Percentiles rank a stretch among this genome's conserved stretches.
These are phyloP conservation scores for Bradynema listronoti DNA, from an alignment of 1,140 invertebrate genomes.

Conservation along the genomic window DNA sequence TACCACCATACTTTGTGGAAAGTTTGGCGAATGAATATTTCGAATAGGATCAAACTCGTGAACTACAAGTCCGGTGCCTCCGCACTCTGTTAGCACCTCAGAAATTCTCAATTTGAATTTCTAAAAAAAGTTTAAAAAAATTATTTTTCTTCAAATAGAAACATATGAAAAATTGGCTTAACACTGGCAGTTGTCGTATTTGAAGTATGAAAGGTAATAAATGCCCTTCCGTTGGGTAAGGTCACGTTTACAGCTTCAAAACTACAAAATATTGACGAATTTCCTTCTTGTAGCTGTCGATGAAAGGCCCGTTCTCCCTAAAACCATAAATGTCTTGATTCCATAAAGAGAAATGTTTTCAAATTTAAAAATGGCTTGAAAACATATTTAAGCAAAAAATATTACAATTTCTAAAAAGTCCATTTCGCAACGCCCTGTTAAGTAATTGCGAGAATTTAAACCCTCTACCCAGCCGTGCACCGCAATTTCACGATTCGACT, in stretches of 20 bases:
- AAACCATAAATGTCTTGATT: too few relatives aligned
- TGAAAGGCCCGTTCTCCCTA: too few relatives aligned
- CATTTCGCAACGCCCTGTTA: slow-evolving; percentile 41
- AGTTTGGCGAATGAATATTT: slow-evolving; percentile 37
- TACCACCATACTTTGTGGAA: slow-evolving; percentile 30
- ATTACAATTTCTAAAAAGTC: slow-evolving; percentile 37
- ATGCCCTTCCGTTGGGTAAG: slow-evolving; percentile 33
- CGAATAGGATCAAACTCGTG: slow-evolving; percentile 36
- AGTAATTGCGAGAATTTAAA: too few relatives aligned
- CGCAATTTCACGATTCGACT: slow-evolving; percentile 43
- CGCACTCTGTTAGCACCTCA: slow-evolving; percentile 45
- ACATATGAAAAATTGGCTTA: not conserved
- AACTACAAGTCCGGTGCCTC: slow-evolving; percentile 24
- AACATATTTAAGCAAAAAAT: too few relatives aligned
- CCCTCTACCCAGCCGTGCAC: too few relatives aligned
- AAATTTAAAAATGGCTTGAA: too few relatives aligned
- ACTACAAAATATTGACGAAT: slow-evolving; percentile 26
- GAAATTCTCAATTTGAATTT: slow-evolving; percentile 44
- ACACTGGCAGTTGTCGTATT: slow-evolving; percentile 10
- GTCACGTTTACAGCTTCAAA: slow-evolving; percentile 37
- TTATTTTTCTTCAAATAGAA: slow-evolving; percentile 1
- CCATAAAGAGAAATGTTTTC: too few relatives aligned
- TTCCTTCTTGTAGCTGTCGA: too few relatives aligned
- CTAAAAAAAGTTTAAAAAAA: slow-evolving; percentile 21
- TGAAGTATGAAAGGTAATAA: slow-evolving; percentile 26